Base-by-base conservation (phyloP, 2,113 vertebrate genomes). In the Damaliscus lunatus region DNA sequence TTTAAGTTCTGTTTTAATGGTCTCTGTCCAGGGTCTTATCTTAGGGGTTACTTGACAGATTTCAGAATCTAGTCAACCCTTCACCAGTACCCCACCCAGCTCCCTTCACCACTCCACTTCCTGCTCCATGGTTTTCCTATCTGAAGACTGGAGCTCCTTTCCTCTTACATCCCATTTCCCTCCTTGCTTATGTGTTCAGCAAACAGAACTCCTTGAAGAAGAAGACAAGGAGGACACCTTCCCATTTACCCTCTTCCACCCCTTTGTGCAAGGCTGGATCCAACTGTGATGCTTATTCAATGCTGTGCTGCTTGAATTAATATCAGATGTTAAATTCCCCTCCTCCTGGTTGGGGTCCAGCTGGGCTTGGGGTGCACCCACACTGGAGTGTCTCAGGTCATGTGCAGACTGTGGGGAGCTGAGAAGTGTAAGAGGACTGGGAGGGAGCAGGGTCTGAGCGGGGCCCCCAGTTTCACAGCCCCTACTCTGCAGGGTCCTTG, bases 81-180 rank as follows among this genome's bases (percentile, higher is more conserved):
- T 43, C 71, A 43, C 21, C 21, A 43, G 0, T 43, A 21, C 36
- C n/a, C 17, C 10, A 23, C 2, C 0, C 21, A 0, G 12, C 19
- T 23, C 36, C 36, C 71, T 40, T 43, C 21, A 25, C 21, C 36
- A 14, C 71, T 27, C 36, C 36, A 25, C 36, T 77, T 77, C 21
- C 36, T 0, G 1, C 21, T 77, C 71, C 36, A 0, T 25, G 71
- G 21, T 27, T 3, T 27, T 43, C 71, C 23, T 74, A 13, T 21
- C 67, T 40, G 67, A 40, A 40, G 67, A 74, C n/a, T 36, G 5
- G 36, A 1, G 3, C 67, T 74, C 0, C 67, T 74, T 23, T 40
- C 36, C 21, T 25, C 5, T 74, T 25, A 23, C 1, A 74, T 40
- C 67, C 9, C 0, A 0, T 74, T 40, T 25, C 36, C 10, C 67